Evolutionary conservation across 2,113 vertebrate species (phyloP), one percentile per base, ranked within the genome.

Genomic region (Lichenostomus cassidix): DNA sequence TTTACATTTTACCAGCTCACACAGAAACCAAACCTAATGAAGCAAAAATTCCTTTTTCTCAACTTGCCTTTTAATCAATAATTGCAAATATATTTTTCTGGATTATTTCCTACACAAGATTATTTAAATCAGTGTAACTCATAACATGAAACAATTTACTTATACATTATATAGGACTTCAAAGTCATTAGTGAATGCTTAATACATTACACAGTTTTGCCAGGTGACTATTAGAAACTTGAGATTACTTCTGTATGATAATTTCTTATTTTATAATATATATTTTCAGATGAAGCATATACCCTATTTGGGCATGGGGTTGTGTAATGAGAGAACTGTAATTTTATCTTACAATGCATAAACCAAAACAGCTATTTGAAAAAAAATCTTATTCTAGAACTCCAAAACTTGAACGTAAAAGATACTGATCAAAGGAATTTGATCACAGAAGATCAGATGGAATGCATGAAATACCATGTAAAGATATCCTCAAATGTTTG

Each of bases 401-500:
- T 23, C 10, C 10, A 49, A 63, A 85, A 37, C 5, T 28, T 73
- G 35, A 56, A 50, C 8, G 68, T 73, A 24, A 71, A 80, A 35
- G 4, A 39, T 29, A 83, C 0, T 59, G 9, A 83, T 50, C 25
- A 59, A 33, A 15, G 14, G 7, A 89, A 74, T 60, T 33, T 46
- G 35, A 12, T 69, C 24, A 69, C 0, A 35, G 39, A 76, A 83
- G 23, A 73, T 56, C 39, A 83, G 33, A 60, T 4, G 2, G 29
- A 91, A 83, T 16, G 9, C 29, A 56, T 1, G 5, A 31, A 88
- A 78, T 23, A 44, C 3, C 1, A 1, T 2, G 0, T 20, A 80
- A 79, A 76, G 33, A 33, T 58, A 73, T 15, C 29, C 33, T 73
- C n/a, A 69, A 28, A 63, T 29, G 8, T 55, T 29, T 59, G 23